A percentile compares a stretch with the other conserved stretches of the same genome.
phyloP scores from a whole-genome alignment of 2,113 vertebrate species.

The Lepus americanus region DNA sequence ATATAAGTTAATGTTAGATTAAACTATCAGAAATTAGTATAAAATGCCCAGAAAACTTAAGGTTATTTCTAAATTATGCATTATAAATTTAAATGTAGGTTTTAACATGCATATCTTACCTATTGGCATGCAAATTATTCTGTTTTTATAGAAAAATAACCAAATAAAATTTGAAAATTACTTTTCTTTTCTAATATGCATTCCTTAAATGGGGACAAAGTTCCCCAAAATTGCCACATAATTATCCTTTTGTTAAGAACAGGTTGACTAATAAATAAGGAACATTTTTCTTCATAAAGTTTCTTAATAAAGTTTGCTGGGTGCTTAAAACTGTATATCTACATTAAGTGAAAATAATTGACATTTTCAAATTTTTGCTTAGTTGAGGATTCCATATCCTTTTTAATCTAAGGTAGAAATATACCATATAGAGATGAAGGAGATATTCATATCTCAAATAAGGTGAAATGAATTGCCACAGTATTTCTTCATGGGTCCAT shows the following conservation, averaged over 20 bases:
- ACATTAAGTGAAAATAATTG: conserved; percentile 4
- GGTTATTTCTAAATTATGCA: background rate
- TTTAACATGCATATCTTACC: background rate
- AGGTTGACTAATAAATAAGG: conserved; percentile 8
- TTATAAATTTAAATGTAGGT: background rate
- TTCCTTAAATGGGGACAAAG: background rate
- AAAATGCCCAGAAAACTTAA: background rate
- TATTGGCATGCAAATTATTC: background rate
- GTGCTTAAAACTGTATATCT: background rate
- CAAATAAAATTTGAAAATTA: background rate
- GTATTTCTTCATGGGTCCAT: background rate
- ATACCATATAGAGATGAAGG: background rate
- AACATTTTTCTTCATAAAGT: background rate
- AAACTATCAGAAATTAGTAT: conserved; percentile 18
- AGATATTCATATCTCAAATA: background rate
- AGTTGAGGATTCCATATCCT: background rate
- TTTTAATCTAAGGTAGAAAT: background rate
- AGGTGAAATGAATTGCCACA: background rate
- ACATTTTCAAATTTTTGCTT: background rate
- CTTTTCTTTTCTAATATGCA: background rate
- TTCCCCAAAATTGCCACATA: conserved; percentile 10
- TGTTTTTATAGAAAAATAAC: background rate
- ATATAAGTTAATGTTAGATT: background rate
- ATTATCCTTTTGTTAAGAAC: background rate
- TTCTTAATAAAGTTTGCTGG: background rate